Evolutionary conservation across 1,140 invertebrate genomes (phyloP).

Genomic region (Cephus cinctus): DNA sequence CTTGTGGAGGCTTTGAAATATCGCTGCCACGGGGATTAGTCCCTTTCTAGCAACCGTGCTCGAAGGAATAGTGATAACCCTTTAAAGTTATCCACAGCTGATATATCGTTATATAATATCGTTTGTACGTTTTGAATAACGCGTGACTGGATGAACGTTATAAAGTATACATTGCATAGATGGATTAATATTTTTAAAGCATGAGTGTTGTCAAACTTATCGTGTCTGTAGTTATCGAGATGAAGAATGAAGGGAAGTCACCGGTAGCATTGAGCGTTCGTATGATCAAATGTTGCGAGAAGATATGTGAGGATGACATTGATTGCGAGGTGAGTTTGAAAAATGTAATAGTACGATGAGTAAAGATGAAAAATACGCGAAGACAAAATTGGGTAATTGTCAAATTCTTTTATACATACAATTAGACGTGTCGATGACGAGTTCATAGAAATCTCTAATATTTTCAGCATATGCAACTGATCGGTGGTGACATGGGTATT

Average conservation of each 20-base stretch:
- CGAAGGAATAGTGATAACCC: background rate
- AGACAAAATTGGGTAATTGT: background rate
- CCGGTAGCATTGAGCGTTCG: slow-evolving; percentile 9
- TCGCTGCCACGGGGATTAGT: no score
- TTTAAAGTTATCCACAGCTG: background rate
- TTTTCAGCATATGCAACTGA: slow-evolving; percentile 27
- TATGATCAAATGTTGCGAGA: slow-evolving; percentile 27
- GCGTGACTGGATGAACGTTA: background rate
- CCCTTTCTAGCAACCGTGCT: slow-evolving; percentile 19
- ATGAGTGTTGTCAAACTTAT: background rate
- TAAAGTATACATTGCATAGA: background rate
- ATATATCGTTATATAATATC: background rate
- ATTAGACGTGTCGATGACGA: background rate
- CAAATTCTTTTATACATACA: background rate
- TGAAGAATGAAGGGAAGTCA: slow-evolving; percentile 15
- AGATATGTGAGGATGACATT: slow-evolving; percentile 20
- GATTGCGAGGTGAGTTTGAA: slow-evolving; percentile 22
- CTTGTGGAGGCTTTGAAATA: no score
- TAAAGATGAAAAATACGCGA: background rate
- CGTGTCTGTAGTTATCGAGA: slow-evolving; percentile 20
- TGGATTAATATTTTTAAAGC: background rate
- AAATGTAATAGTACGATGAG: background rate
- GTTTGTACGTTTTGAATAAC: background rate
- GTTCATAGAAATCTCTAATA: background rate
- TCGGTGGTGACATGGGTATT: slow-evolving; percentile 23